Evolutionary conservation across 1,140 invertebrate genomes (phyloP), one percentile per base, ranked within the genome.

Genomic region (Heliconius himera): DNA sequence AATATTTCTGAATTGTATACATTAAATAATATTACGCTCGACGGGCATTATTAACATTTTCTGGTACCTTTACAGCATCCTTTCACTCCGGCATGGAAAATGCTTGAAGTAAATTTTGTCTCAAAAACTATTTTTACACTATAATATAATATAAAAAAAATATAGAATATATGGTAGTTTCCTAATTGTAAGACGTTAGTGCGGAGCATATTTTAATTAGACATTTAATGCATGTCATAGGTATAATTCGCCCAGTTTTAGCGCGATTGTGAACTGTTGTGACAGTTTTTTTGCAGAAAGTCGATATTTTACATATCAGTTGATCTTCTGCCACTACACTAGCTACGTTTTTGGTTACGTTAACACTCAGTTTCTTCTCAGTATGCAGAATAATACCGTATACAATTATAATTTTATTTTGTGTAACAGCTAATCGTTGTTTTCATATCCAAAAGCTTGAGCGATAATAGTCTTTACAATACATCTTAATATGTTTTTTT

Each of bases 51-150:
- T 91, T 90, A 88, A 91, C 86, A 84, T 86, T 88, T 82, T 85
- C 84, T 81, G 84, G 85, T 91, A 82, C 79, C 33, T 79, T 86
- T 85, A 87, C 78, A 85, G 71, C 75, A 82, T 79, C 18, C 84
- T 86, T 85, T 79, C 81, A 85, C 82, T 81, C 85, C 81, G 80
- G 85, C 81, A 86, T 85, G 60, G 81, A 85, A 77, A 88, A 76
- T 89, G 89, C 87, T 93, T 94, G 73, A 81, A 78, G 85, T 89
- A 90, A 87, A 83, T 87, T 26, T 89, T 88, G 87, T 90, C 88
- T 89, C 85, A 91, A 93, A 83, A 91, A 90, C 86, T 94, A 94
- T 93, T 94, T 94, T 93, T 94, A 93, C 92, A 93, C 90, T 88
- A 88, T 89, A 89, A 87, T 89, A 89, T 86, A 83, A 84, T 85